These are phyloP conservation scores for Mesochorus sp. DNA, from an alignment of 2,888 invertebrate genomes.

Conservation along the genomic window DNA sequence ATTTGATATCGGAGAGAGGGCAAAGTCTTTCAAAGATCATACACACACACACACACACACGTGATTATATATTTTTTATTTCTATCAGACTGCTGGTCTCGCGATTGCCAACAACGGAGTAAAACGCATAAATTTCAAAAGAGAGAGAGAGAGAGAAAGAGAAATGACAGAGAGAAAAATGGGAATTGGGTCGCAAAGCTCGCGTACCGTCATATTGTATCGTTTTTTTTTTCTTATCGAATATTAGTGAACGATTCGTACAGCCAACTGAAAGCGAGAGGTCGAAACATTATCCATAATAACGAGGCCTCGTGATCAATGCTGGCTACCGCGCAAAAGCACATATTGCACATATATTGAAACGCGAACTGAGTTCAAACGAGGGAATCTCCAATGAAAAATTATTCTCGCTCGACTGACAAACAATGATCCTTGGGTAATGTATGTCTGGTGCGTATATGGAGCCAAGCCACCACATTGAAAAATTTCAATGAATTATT, in stretches of 20 bases:
- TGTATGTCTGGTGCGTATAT: background rate
- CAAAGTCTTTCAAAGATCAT: constrained; percentile 39
- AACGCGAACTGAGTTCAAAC: constrained; percentile 10
- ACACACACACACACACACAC: background rate
- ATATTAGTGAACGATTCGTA: constrained; percentile 42
- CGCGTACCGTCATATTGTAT: background rate
- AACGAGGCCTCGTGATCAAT: constrained; percentile 39
- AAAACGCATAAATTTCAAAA: background rate
- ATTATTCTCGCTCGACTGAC: constrained; percentile 28
- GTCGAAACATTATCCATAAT: constrained; percentile 35
- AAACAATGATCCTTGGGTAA: constrained; percentile 36
- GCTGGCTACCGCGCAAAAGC: constrained; percentile 8
- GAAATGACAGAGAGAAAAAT: background rate
- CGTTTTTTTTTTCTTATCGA: constrained; percentile 26
- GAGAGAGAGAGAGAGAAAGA: background rate
- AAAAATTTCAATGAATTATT: constrained; percentile 49
- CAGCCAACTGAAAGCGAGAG: constrained; percentile 21
- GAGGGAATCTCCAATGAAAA: constrained; percentile 45
- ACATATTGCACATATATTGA: background rate
- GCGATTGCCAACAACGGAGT: background rate
- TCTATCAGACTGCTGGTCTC: constrained; percentile 1
- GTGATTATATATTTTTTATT: constrained; percentile 1
- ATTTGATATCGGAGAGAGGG: constrained; percentile 35
- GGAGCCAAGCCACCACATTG: no score
- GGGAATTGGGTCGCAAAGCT: constrained; percentile 48